Evolutionary conservation across 2,888 invertebrate species (phyloP).

Genomic region (Drosophila austrosaltans): DNA sequence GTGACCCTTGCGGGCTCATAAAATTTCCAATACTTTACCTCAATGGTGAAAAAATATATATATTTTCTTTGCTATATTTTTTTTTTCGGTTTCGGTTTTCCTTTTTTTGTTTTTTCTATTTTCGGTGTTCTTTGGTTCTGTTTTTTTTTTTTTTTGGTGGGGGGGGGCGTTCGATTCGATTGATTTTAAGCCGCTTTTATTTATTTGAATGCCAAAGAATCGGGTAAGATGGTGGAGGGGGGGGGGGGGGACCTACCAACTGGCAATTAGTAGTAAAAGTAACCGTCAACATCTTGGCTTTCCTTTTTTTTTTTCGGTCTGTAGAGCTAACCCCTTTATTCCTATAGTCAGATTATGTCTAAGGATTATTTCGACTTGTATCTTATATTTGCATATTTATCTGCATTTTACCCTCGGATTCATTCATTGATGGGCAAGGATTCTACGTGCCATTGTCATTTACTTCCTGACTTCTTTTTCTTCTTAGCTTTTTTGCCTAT

Average conservation of each 20-base stretch:
- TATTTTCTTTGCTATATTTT: too few species aligned
- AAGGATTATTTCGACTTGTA: slow-evolving; percentile 61
- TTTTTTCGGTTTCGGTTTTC: slow-evolving; percentile 38
- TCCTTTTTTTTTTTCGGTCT: too few species aligned
- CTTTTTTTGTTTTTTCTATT: slow-evolving; percentile 7
- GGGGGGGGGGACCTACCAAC: background rate
- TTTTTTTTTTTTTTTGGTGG: background rate
- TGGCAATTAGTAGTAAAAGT: slow-evolving; percentile 12
- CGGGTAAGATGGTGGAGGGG: slow-evolving; percentile 15
- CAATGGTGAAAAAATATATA: slow-evolving; percentile 25
- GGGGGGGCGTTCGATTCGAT: slow-evolving; percentile 47
- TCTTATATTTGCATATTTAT: slow-evolving; percentile 73
- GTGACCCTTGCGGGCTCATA: slow-evolving; percentile 78
- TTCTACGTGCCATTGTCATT: slow-evolving; percentile 1
- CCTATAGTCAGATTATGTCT: slow-evolving; percentile 13
- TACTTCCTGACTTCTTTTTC: background rate
- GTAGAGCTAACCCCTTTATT: background rate
- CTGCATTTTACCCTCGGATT: slow-evolving; percentile 54
- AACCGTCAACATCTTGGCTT: background rate
- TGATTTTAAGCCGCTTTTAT: slow-evolving; percentile 65
- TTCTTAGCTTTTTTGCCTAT: background rate
- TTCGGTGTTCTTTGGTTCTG: background rate
- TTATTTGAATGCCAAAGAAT: slow-evolving; percentile 18
- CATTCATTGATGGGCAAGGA: slow-evolving; percentile 5
- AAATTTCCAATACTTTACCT: slow-evolving; percentile 60